phyloP scores from a whole-genome alignment of 2,113 vertebrate species.

The Cyprinodon variegatus region DNA sequence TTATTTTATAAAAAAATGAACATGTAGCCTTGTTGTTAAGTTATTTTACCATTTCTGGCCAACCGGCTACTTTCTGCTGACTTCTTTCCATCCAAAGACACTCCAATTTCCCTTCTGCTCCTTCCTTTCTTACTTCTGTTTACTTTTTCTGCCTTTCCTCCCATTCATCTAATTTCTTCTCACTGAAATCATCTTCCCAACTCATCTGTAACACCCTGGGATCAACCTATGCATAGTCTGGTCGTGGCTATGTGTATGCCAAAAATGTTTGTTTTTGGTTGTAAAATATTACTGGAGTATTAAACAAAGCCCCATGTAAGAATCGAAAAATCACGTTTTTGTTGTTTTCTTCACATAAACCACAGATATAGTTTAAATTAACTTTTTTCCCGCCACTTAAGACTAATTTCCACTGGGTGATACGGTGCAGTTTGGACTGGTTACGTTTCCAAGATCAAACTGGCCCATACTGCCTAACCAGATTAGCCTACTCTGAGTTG shows the following conservation, averaged over 20 bases:
- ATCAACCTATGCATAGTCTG: slow-evolving; percentile 76
- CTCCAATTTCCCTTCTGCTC: slow-evolving; percentile 56
- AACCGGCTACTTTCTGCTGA: slow-evolving; percentile 50
- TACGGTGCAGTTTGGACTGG: too few relatives aligned
- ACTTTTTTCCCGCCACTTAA: background rate
- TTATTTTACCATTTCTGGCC: slow-evolving; percentile 51
- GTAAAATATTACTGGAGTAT: slow-evolving; percentile 75
- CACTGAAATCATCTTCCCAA: slow-evolving; percentile 39
- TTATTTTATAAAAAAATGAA: slow-evolving; percentile 63
- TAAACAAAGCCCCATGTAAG: slow-evolving; percentile 79
- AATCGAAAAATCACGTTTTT: slow-evolving; percentile 52
- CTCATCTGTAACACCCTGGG: slow-evolving; percentile 81
- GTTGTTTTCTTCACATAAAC: slow-evolving; percentile 9
- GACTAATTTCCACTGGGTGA: too few relatives aligned
- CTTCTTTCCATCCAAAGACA: slow-evolving; percentile 55
- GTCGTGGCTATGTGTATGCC: slow-evolving; percentile 63
- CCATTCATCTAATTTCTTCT: slow-evolving; percentile 29
- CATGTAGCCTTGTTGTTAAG: slow-evolving; percentile 62
- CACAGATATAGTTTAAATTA: background rate
- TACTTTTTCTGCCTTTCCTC: slow-evolving; percentile 17
- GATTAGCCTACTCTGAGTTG: too few relatives aligned
- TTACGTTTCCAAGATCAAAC: too few relatives aligned
- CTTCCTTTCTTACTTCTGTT: slow-evolving; percentile 35
- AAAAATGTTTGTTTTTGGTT: slow-evolving; percentile 65
- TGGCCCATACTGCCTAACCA: too few relatives aligned